Base-by-base conservation (phyloP, 2,113 vertebrate genomes). In the Sialia sialis region DNA sequence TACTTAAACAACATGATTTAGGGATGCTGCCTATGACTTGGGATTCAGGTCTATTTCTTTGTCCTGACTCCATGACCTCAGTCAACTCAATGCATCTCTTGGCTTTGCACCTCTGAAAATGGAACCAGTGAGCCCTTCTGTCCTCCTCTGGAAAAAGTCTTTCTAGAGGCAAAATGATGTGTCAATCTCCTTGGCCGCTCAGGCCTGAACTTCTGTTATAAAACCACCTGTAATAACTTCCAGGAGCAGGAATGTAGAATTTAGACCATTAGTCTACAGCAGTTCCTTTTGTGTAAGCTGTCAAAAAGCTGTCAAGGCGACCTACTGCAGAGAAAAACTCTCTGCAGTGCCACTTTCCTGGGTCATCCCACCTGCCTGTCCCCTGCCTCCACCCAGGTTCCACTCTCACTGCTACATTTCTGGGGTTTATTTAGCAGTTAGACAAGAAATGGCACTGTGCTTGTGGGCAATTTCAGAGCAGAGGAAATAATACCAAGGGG, bases 401-500 rank as follows among this genome's bases (percentile, higher is more conserved):
- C 63, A 34, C n/a, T 75, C 80, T 78, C 18, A 0, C 19, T 63
- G 34, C 51, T 64, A 0, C 69, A 70, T 95, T 93, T 87, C 55
- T 85, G 59, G 32, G 44, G 12, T 89, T 93, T 93, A 85, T 75
- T 85, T 87, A 82, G 69, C 43, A 87, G 36, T 78, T 66, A 88
- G 64, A 39, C n/a, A 69, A 70, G 44, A 86, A 92, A 82, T 60
- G 12, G 56, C 64, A 54, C 51, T 54, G 18, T 74, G 54, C 81
- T 86, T 81, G 66, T 91, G 46, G 41, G 78, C 55, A 82, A 51
- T 94, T 95, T 95, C 66, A 29, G 74, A 67, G 64, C 22, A 64
- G n/a, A 95, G 32, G 78, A 91, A 93, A 84, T 58, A 95, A 89
- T 74, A 88, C 76, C 81, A 84, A 90, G 21, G 92, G 69, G 96